phyloP scores from a whole-genome alignment of 2,888 invertebrate species.

The Zaprionus obscuricornis region DNA sequence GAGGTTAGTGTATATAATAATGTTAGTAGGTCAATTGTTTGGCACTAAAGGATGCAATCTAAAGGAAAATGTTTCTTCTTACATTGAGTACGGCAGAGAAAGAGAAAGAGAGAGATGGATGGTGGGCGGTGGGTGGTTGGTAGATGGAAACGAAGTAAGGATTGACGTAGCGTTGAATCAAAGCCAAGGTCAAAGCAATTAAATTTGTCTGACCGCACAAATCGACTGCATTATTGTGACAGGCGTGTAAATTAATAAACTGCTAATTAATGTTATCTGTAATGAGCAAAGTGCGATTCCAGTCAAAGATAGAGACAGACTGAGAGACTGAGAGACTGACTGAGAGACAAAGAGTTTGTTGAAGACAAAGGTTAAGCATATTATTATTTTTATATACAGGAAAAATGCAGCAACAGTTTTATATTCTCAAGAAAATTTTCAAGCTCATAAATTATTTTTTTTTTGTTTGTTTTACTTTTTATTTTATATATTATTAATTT shows the following conservation, averaged over 20 bases:
- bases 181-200: slow-evolving; percentile 59
- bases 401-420: slow-evolving; percentile 26
- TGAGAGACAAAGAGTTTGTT: background rate
- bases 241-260: slow-evolving; percentile 59
- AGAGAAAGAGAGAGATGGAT: background rate
- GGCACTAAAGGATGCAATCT: slow-evolving; percentile 8
- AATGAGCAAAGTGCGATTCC: slow-evolving; percentile 47
- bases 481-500: background rate
- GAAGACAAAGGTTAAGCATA: slow-evolving; percentile 3
- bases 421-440: slow-evolving; percentile 2
- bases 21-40: slow-evolving; percentile 36
- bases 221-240: slow-evolving; percentile 55
- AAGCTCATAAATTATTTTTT: slow-evolving; percentile 14
- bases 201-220: slow-evolving; percentile 52
- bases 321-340: background rate
- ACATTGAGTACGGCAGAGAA: background rate
- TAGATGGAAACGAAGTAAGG: background rate
- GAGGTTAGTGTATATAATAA: too few relatives aligned
- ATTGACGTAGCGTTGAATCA: slow-evolving; percentile 31
- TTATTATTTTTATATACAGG: too few relatives aligned
- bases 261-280: slow-evolving; percentile 55
- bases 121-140: background rate
- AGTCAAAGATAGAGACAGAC: slow-evolving; percentile 5
- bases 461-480: background rate
- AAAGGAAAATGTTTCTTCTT: too few relatives aligned